Percentiles rank a stretch among this genome's conserved stretches.
These are phyloP conservation scores for Malacosoma neustria DNA, from an alignment of 2,888 invertebrate genomes.

Conservation along the genomic window DNA sequence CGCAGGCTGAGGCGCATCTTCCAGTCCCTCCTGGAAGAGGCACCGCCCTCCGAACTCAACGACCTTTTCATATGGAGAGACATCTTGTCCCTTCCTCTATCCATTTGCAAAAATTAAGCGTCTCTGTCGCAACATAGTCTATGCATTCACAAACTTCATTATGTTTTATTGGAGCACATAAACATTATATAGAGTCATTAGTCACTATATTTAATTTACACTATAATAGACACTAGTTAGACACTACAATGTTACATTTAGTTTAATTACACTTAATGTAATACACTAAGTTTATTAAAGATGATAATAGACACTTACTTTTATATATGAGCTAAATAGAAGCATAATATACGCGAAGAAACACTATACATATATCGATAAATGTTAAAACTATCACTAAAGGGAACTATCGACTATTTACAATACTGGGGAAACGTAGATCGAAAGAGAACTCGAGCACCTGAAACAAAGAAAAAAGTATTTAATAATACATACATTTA, in stretches of 20 bases:
- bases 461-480: neutral
- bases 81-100: slow-evolving; percentile 28
- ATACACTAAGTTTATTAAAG: no score
- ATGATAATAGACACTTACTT: neutral
- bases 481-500: no score
- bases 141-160: slow-evolving; percentile 8
- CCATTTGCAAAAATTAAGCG: slow-evolving; percentile 24
- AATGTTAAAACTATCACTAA: no score
- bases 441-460: neutral
- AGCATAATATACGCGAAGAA: no score
- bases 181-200: no score
- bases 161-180: neutral
- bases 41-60: slow-evolving; percentile 76
- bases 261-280: neutral
- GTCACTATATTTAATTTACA: neutral
- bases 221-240: neutral
- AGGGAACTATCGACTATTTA: neutral
- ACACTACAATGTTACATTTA: neutral
- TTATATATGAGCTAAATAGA: no score
- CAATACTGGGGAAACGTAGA: neutral
- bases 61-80: slow-evolving; percentile 77
- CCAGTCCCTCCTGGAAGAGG: slow-evolving; percentile 79
- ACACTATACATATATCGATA: no score
- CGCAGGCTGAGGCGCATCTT: slow-evolving; percentile 82
- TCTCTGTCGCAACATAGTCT: slow-evolving; percentile 30